These are phyloP conservation scores for Acrobasis suavella DNA, from an alignment of 2,888 invertebrate species.

Conservation along the genomic window DNA sequence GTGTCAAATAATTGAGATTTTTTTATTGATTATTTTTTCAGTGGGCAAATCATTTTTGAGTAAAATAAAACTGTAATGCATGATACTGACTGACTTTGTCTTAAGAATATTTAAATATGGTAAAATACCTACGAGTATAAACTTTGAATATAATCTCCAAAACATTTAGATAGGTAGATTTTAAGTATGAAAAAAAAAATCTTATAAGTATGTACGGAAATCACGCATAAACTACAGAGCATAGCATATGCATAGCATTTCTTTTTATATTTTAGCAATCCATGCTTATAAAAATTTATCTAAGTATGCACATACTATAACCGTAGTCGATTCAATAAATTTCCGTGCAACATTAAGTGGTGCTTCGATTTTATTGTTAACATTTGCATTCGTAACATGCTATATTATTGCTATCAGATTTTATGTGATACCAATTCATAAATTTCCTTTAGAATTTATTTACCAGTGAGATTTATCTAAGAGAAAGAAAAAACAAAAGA, in stretches of 20 bases:
- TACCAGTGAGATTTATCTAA: neutral
- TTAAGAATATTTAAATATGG: too few species aligned
- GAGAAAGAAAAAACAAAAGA: conserved; percentile 26
- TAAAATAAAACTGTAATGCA: too few species aligned
- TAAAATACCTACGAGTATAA: too few species aligned
- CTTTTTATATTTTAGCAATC: neutral
- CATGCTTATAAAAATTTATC: conserved; percentile 10
- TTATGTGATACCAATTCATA: conserved; percentile 27
- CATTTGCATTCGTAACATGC: conserved; percentile 32
- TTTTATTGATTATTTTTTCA: too few species aligned
- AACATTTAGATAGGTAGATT: too few species aligned
- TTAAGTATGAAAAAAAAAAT: too few species aligned
- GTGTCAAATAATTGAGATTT: too few species aligned
- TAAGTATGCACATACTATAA: conserved; percentile 18
- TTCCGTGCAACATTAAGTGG: conserved; percentile 31
- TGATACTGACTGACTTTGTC: too few species aligned
- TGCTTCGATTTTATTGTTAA: conserved; percentile 37
- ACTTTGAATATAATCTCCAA: too few species aligned
- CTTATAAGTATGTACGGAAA: neutral
- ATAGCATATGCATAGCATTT: neutral
- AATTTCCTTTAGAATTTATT: conserved; percentile 22
- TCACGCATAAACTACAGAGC: neutral
- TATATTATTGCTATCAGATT: conserved; percentile 31
- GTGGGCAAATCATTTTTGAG: too few species aligned
- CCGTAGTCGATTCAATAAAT: conserved; percentile 28